Evolutionary conservation across 2,888 invertebrate species (phyloP), one percentile per base, ranked within the genome.

Genomic region (Zonitis immaculata): DNA sequence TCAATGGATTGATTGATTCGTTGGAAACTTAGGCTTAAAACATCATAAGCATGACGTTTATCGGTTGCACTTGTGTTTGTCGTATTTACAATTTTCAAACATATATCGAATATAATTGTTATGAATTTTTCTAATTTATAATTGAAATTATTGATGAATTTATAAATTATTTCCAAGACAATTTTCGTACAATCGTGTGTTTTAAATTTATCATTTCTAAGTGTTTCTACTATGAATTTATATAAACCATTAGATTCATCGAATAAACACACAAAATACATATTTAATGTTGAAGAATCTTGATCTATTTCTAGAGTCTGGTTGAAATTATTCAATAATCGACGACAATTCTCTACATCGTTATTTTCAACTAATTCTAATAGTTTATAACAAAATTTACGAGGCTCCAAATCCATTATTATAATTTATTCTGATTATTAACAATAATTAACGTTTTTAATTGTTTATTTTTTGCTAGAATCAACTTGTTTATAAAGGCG

Each of bases 101-200:
- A 69, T n/a, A n/a, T n/a, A n/a, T n/a, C n/a, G n/a, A n/a, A n/a
- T n/a, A n/a, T n/a, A 39, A 66, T 51, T 47, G 62, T 58, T 49
- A 67, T 64, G 28, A 73, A 62, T 53, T 62, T 64, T 52, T 66
- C 59, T 18, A 73, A 44, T 63, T 66, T 68, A 6, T 35, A 11
- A 2, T 64, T 49, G 53, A 69, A 71, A 59, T 70, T 73, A 47
- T 70, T 73, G 4, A 72, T 60, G 2, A 73, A 52, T 6, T 67
- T 65, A 56, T 66, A 69, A 14, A 73, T 49, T 45, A 75, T 65
- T 55, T 71, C 71, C 22, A 73, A 58, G 49, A 65, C 61, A 51
- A 60, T 59, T n/a, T 51, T 44, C 26, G 65, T 56, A 16, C 66
- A 57, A 43, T 62, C 56, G n/a, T n/a, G n/a, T n/a, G n/a, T n/a